Conservation (phyloP, 1,140 invertebrate genomes). For the Bursaphelenchus mucronatus region DNA sequence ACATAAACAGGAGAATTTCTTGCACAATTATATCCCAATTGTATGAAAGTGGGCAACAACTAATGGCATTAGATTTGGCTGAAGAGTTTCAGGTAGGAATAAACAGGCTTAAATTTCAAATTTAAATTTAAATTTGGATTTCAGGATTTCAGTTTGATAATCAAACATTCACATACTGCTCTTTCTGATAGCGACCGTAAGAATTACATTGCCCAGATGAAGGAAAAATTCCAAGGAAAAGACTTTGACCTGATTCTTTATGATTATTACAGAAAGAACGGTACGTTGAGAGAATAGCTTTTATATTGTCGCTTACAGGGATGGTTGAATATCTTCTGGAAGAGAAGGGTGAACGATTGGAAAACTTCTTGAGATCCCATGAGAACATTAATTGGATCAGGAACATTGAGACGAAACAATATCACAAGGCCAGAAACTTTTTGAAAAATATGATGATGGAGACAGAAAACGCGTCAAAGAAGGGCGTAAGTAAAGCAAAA, state of each 20-base stretch:
- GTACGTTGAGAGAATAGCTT: constrained; percentile 12
- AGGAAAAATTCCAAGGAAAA: constrained; percentile 22
- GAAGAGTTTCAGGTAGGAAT: constrained; percentile 22
- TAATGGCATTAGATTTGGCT: constrained; percentile 29
- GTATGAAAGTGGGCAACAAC: constrained; percentile 20
- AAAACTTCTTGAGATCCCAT: constrained; percentile 29
- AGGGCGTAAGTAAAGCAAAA: constrained; percentile 11
- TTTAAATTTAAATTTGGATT: constrained; percentile 24
- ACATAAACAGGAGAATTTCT: constrained; percentile 32
- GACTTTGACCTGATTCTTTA: constrained; percentile 35
- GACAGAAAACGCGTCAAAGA: constrained; percentile 29
- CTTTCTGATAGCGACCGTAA: constrained; percentile 23
- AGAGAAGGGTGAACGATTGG: constrained; percentile 26
- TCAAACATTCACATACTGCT: constrained; percentile 28
- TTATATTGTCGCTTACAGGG: constrained; percentile 1
- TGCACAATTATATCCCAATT: constrained; percentile 35
- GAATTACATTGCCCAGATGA: constrained; percentile 23
- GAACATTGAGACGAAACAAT: constrained; percentile 21
- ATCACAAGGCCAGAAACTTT: constrained; percentile 19
- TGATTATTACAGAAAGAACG: constrained; percentile 30
- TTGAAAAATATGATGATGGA: constrained; percentile 27
- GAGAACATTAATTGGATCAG: constrained; percentile 39
- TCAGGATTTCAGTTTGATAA: constrained; percentile 34
- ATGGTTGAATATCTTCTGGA: constrained; percentile 35
- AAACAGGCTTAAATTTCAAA: no score